Base-by-base conservation (phyloP, 2,797 vertebrate genomes). In the Acanthiza pusilla region DNA sequence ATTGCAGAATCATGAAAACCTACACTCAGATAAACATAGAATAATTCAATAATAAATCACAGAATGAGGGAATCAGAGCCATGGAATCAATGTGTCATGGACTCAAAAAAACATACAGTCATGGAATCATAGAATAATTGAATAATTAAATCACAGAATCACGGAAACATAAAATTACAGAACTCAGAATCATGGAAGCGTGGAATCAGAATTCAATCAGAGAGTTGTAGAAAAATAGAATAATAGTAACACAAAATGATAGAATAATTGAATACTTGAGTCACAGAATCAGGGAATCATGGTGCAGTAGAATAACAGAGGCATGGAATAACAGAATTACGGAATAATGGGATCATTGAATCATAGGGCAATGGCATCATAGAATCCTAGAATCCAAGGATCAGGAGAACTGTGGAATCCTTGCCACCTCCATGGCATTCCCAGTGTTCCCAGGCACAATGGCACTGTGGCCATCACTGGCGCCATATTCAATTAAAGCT, bases 361-460 rank as follows among this genome's bases (percentile, higher is more conserved):
- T 55, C 0, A 0, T 16, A n/a, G 16, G 48, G 2, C 11, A 47
- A 47, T 11, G 13, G 11, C 30, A 29, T 16, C 19, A 29, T 2
- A 40, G 42, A 40, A 47, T 32, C 29, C 48, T 29, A 16, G 10
- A 55, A 23, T 16, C 16, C 73, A 40, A 16, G 30, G 8, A 16
- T 7, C 13, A 26, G 26, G 45, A 67, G 9, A 68, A 62, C 2
- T 48, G 5, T 40, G 42, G 25, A 42, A 55, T 55, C 63, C 19
- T n/a, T n/a, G 12, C 12, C 76, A 11, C 0, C 7, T 43, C 4
- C 14, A 17, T 15, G 66, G 3, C 29, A 32, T 58, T 53, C 13
- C 23, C 23, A 58, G 29, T 19, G 6, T 12, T 85, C 22, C 21
- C 32, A 85, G 13, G 14, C 58, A 75, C 18, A 5, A 67, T 36